Conservation (phyloP, 2,113 vertebrate genomes). For the Semnopithecus entellus region DNA sequence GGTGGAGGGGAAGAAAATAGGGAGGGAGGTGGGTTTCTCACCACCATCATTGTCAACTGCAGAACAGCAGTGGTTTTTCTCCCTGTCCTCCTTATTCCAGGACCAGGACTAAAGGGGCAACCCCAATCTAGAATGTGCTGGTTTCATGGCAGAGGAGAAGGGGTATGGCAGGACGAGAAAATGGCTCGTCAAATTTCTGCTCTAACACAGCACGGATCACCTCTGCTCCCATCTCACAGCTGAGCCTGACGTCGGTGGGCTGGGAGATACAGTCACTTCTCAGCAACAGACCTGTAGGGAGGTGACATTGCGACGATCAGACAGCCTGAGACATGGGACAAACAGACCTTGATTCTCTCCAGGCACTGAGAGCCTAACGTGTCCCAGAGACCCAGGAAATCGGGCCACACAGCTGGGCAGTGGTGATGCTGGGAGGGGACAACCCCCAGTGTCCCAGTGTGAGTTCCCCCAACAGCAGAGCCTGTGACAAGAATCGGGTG, state of each 20-base stretch:
- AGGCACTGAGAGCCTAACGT: background rate
- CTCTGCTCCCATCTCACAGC: background rate
- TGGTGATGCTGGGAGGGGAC: background rate
- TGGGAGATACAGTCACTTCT: background rate
- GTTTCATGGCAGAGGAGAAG: background rate
- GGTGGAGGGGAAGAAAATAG: too few species aligned
- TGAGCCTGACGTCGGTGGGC: background rate
- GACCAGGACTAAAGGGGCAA: background rate
- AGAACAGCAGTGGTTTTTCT: background rate
- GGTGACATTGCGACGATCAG: background rate
- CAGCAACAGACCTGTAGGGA: background rate
- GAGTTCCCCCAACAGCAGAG: background rate
- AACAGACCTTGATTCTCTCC: too few species aligned
- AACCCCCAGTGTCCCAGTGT: background rate
- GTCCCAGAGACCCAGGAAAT: background rate
- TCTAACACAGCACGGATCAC: background rate
- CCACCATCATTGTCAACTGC: background rate
- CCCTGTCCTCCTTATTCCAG: background rate
- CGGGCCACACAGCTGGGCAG: background rate
- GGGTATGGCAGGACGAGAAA: background rate
- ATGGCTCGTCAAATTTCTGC: background rate
- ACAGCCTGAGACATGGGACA: background rate
- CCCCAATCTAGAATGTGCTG: too few species aligned
- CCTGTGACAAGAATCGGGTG: background rate
- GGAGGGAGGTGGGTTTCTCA: background rate